Evolutionary conservation across 1,140 invertebrate genomes (phyloP), one percentile per base, ranked within the genome.

Genomic region (Helicoverpa armigera): DNA sequence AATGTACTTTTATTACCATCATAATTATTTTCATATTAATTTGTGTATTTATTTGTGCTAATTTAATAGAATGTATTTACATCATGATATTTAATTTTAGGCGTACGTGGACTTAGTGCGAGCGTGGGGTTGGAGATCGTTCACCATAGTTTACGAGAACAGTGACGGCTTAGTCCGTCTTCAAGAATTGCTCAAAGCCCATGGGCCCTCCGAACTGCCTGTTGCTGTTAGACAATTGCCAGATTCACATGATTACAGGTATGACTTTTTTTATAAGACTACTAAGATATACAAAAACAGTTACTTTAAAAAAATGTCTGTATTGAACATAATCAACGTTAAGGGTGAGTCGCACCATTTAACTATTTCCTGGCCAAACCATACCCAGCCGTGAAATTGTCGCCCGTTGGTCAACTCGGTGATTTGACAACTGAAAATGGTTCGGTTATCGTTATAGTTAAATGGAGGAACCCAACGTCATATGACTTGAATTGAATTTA

Each of bases 91-190:
- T 67, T 13, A 74, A 54, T 89, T 96, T 85, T 93, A 98, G 98
- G 98, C 98, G 13, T 99, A 98, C 92, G 97, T 98, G 53, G 98
- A 99, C 95, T 95, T 99, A 78, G 97, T 99, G 43, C 96, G 97
- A 90, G 96, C 97, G 54, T 98, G 97, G 97, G 97, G 97, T 23
- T 99, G 98, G 98, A 98, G 98, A 93, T 97, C 97, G 29, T 99
- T 99, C 90, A 98, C 98, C 13, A 98, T 99, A 83, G 97, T 99
- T 77, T 99, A 99, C 92, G 98, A 99, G 94, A 98, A 98, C 95
- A 98, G 99, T 91, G 98, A 99, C 89, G 98, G 98, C 60, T 95
- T 99, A 79, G 97, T 99, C 29, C 96, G 98, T 73, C 95, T 99
- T 10, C 98, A 99, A 93, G 98, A 99, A 91, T 95, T 99, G 54